Conservation (phyloP, 2,797 vertebrate genomes). For the Dendrocincla fuliginosa region DNA sequence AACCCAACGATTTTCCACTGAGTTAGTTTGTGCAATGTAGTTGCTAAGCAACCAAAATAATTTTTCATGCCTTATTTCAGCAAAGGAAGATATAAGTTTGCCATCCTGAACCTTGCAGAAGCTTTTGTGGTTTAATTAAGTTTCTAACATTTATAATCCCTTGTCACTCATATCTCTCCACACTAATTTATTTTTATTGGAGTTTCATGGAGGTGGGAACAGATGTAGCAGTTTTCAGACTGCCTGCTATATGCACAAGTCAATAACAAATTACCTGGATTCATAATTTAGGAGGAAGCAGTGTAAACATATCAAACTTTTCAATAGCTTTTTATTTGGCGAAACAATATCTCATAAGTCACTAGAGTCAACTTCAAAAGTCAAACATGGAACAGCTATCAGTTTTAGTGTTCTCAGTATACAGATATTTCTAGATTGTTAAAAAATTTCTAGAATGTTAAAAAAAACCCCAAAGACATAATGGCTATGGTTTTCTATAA, state of each 20-base stretch:
- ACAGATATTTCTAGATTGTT: neutral
- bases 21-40: neutral
- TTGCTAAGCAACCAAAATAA: conserved; percentile 51
- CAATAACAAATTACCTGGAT: neutral
- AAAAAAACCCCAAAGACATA: neutral
- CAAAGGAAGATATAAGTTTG: neutral
- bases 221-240: neutral
- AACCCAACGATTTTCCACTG: neutral
- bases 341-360: neutral
- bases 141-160: neutral
- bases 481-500: neutral
- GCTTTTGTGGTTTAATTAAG: conserved; percentile 35
- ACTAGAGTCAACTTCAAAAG: neutral
- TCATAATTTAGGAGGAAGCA: neutral
- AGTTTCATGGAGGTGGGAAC: neutral
- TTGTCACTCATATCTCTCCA: neutral
- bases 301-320: neutral
- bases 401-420: neutral
- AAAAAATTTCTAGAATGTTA: neutral
- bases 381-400: neutral
- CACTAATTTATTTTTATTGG: neutral
- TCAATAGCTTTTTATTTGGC: neutral
- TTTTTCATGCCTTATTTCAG: conserved; percentile 22
- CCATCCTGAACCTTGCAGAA: neutral
- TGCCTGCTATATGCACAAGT: neutral